These are phyloP conservation scores for Muraenolepis orangiensis DNA, from an alignment of 2,797 vertebrate species.

Conservation along the genomic window DNA sequence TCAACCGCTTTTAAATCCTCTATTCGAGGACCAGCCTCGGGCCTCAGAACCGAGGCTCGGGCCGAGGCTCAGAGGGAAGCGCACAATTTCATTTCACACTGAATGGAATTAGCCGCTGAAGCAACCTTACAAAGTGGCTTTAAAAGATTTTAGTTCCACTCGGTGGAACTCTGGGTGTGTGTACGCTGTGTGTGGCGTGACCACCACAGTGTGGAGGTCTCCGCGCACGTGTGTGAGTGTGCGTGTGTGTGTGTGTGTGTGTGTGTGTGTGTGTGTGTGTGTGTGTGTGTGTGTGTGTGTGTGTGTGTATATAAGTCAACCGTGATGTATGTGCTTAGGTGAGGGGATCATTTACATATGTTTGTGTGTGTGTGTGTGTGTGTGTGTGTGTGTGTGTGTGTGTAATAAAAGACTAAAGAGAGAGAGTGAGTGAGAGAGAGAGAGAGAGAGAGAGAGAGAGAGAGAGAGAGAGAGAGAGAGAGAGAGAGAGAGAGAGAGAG, in stretches of 20 bases:
- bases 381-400: not conserved
- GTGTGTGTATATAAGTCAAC: no score
- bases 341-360: no score
- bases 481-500: no score
- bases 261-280: constrained; percentile 11
- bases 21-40: constrained; percentile 59
- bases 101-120: constrained; percentile 63
- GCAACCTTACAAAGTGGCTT: constrained; percentile 60
- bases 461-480: no score
- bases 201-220: constrained; percentile 33
- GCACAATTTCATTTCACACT: constrained; percentile 70
- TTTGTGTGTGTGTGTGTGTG: not conserved
- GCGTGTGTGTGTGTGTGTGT: constrained; percentile 10
- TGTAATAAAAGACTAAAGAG: not conserved
- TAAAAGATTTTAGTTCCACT: constrained; percentile 64
- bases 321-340: no score
- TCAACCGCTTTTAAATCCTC: constrained; percentile 63
- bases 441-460: no score
- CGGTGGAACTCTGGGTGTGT: constrained; percentile 44
- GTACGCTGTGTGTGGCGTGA: constrained; percentile 19
- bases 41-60: constrained; percentile 58
- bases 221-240: not conserved
- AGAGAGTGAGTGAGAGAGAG: no score
- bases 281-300: no score
- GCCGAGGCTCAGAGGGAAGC: constrained; percentile 58